Evolutionary conservation across 1,140 invertebrate species (phyloP), one percentile per base, ranked within the genome.

Genomic region (Anadara kagoshimensis): DNA sequence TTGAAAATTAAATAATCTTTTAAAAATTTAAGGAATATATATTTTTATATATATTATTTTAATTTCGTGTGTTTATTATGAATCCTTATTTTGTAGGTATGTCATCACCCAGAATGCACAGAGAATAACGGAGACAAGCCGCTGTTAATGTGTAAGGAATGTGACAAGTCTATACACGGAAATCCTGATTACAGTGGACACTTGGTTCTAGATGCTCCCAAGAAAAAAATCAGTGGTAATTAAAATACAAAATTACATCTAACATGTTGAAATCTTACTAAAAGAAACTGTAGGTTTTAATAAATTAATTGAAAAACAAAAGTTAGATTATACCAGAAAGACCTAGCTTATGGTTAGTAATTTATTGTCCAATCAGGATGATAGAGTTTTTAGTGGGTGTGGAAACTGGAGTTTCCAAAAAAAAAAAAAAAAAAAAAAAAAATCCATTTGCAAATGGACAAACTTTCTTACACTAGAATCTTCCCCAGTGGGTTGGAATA

Each of bases 31-130:
- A 51, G 20, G 10, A 4, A 51, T 51, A 16, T 51, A 24, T 12
- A 57, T 1, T 24, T 56, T 20, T 8, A 12, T 56, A 56, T 10
- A 56, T 12, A 56, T 2, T 20, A 4, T 4, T 20, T 29, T 24
- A n/a, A 7, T 57, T 24, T 4, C 22, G 4, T 24, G 22, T 18
- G 14, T 18, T 3, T 49, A 29, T 24, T 29, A 24, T 57, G 26
- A n/a, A 20, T 24, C 12, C 56, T n/a, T 64, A 47, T 67, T 26
- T 59, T 73, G 20, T 71, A 83, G 81, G 73, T 83, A 5, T 83
- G 81, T 51, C 79, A 83, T 53, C 82, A 83, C 62, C 82, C 82
- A 7, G 72, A 78, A 41, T 83, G 82, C 69, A 76, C 75, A 45
- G 79, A 83, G 51, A 51, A 66, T 26, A 83, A 83, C 69, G 51